These are phyloP conservation scores for Lucifuga dentata DNA, from an alignment of 2,113 vertebrate genomes.

Conservation along the genomic window DNA sequence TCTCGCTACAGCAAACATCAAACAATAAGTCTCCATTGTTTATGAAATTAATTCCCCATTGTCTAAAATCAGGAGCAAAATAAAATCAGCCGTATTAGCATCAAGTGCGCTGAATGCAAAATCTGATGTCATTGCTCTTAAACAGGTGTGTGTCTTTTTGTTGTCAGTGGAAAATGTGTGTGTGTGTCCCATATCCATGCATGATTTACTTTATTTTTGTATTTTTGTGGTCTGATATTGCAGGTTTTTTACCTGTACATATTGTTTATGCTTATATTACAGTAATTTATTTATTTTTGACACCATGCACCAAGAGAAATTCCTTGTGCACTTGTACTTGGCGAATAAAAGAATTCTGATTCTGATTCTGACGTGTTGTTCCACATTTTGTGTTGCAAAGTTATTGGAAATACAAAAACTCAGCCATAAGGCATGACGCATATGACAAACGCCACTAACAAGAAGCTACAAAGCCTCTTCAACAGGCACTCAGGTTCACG, in stretches of 20 bases:
- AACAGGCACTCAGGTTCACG: conserved; percentile 3
- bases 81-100: conserved; percentile 19
- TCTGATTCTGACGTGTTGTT: too few relatives aligned
- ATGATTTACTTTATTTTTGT: too few relatives aligned
- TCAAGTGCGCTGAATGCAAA: conserved; percentile 1
- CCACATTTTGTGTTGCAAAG: too few relatives aligned
- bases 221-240: too few relatives aligned
- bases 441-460: conserved; percentile 21
- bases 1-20: conserved; percentile 21
- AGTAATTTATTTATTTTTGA: too few relatives aligned
- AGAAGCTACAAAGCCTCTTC: conserved; percentile 25
- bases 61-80: conserved; percentile 13
- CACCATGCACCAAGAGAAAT: too few relatives aligned
- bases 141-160: background rate
- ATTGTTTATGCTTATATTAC: too few relatives aligned
- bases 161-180: background rate
- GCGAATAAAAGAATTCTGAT: too few relatives aligned
- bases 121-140: conserved; percentile 7
- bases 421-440: conserved; percentile 17
- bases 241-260: too few relatives aligned
- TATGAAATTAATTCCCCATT: conserved; percentile 13
- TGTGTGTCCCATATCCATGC: background rate
- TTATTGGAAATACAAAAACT: too few relatives aligned
- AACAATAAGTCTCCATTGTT: conserved; percentile 29
- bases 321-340: too few relatives aligned